Base-by-base conservation (phyloP, 2,888 invertebrate genomes). In the Dynastes hyllus region DNA sequence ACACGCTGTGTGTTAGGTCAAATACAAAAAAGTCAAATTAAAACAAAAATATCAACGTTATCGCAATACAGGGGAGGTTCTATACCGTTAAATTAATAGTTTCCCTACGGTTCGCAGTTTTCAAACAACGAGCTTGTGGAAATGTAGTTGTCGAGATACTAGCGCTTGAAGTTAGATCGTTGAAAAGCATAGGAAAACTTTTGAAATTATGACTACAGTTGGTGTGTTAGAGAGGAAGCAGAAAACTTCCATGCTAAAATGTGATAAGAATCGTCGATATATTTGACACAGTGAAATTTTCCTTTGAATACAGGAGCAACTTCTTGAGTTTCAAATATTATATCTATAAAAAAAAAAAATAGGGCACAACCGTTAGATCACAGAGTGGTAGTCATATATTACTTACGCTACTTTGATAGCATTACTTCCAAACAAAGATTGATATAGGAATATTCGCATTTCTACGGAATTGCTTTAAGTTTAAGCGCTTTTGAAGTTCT, bases 121-220 rank as follows among this genome's bases (percentile, higher is more conserved):
- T 9, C 29, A 27, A 63, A 29, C 32, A 29, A 11, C 2, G 63
- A 63, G 29, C 13, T 3, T n/a, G 32, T 29, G 63, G 27, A 63
- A 63, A 63, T 29, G 63, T 29, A 22, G 32, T 29, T 6, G 11
- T 63, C 27, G 63, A 32, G 13, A 63, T 63, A 63, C 5, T 3
- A 5, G 9, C 32, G 63, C 32, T 9, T 32, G 22, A 63, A 63
- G 63, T 63, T 63, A 8, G 63, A 63, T 63, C 32, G 63, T 63
- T 63, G 29, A 32, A 29, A 32, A 63, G 63, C 32, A 11, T 11
- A 0, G 4, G 29, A 29, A 32, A 32, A 63, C 63, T 63, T 61
- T 63, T 8, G 45, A 45, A 45, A 8, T 45, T 45, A 45, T 45
- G 45, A 45, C 45, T 45, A 45, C 8, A 45, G 2, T 45, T 45